Base-by-base conservation (phyloP, 2,797 vertebrate species). In the Myotis findleyi region DNA sequence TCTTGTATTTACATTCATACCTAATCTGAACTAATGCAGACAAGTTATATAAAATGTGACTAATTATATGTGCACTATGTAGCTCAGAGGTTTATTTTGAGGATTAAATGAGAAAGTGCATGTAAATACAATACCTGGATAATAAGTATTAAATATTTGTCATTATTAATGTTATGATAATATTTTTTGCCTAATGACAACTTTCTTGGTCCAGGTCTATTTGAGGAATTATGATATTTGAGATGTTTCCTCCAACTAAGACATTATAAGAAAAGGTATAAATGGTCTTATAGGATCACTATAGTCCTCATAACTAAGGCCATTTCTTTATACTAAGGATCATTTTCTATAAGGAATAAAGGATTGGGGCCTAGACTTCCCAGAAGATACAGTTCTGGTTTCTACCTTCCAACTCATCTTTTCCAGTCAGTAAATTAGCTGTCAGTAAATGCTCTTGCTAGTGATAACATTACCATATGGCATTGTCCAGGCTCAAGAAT, bases 11-110 rank as follows among this genome's bases (percentile, higher is more conserved):
- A 7, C 36, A 94, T 93, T 91, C 66, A 95, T 95, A 92, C 1
- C 33, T 57, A 91, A 94, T 84, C 59, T 85, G 75, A 95, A 93
- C 66, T 62, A 89, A 92, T n/a, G 7, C 33, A 81, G 33, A 90
- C 8, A 75, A 96, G 69, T 38, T 93, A 64, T 51, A 75, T 76
- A 79, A 95, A 96, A 96, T 95, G 38, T 93, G 53, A 95, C 89
- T 89, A 93, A 79, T 69, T 80, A 64, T 17, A 47, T 57, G 21
- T 92, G 77, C 64, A 41, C 30, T 51, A 57, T 83, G 14, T 72
- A 89, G 57, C 62, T 97, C 77, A 66, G 69, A 73, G 68, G 66
- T 80, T 88, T 93, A 90, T 88, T 92, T 53, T 91, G 69, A 95
- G 23, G 38, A 97, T 80, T 90, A 93, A 81, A 79, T 82, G 53